Conservation (phyloP, 2,113 vertebrate genomes). For the Callospermophilus lateralis region DNA sequence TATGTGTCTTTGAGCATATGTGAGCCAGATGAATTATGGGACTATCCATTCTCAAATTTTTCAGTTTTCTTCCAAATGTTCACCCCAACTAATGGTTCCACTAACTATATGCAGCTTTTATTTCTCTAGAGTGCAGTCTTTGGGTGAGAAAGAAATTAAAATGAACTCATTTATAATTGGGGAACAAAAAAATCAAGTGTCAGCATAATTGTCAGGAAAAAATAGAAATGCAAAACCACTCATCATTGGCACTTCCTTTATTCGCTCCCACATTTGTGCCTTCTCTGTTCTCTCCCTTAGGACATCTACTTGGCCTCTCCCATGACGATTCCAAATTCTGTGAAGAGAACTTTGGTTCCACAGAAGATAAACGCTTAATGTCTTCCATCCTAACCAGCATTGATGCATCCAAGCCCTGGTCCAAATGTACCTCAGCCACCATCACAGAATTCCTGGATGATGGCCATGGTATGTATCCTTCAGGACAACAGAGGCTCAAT, state of each 20-base stretch:
- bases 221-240: background rate
- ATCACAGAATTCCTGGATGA: conserved; percentile 99
- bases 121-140: background rate
- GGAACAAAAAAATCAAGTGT: background rate
- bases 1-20: conserved; percentile 61
- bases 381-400: conserved; percentile 99
- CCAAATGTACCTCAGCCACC: conserved; percentile 97
- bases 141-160: background rate
- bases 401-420: conserved; percentile 98
- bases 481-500: background rate
- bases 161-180: background rate
- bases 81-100: background rate
- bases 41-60: conserved; percentile 18
- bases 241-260: background rate
- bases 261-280: conserved; percentile 64
- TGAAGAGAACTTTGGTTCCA: conserved; percentile 96
- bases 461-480: conserved; percentile 93
- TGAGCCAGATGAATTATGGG: conserved; percentile 72
- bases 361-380: conserved; percentile 98
- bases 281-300: conserved; percentile 81
- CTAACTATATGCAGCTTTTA: background rate
- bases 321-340: conserved; percentile 99
- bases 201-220: background rate
- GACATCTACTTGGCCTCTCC: conserved; percentile 97
- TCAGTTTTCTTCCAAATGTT: conserved; percentile 48